These are phyloP conservation scores for Squalus acanthias DNA, from an alignment of 2,797 vertebrate genomes.

Conservation along the genomic window DNA sequence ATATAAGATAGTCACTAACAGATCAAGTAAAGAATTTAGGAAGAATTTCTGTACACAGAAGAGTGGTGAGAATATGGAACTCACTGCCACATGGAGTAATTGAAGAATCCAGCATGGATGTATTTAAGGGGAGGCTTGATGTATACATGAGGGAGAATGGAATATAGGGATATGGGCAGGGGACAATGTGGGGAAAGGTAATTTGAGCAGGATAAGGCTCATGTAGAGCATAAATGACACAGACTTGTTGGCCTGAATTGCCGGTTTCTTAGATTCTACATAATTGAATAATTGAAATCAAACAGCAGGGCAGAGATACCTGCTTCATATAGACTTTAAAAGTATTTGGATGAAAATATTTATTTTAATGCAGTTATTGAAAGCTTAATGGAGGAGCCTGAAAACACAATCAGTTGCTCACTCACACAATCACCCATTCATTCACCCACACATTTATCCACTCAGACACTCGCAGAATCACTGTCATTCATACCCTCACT, in stretches of 20 bases:
- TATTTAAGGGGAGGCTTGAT: not conserved
- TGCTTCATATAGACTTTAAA: no score
- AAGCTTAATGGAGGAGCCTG: no score
- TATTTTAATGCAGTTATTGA: no score
- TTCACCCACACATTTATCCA: not conserved
- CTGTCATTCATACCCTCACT: not conserved
- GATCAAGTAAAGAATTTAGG: not conserved
- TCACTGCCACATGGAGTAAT: not conserved
- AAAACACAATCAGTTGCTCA: not conserved
- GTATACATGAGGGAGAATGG: not conserved
- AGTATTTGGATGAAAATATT: no score
- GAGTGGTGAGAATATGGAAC: not conserved
- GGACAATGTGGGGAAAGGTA: no score
- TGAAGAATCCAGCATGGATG: not conserved
- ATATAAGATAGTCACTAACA: no score
- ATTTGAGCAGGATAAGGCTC: no score
- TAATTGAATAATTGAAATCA: no score
- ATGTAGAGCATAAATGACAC: no score
- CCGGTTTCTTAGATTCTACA: no score
- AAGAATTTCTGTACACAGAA: not conserved
- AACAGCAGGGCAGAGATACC: no score
- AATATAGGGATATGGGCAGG: not conserved
- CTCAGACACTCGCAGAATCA: not conserved
- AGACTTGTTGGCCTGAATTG: no score
- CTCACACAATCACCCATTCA: not conserved